Conservation (phyloP, 2,797 vertebrate genomes). For the Taenioides sp. region DNA sequence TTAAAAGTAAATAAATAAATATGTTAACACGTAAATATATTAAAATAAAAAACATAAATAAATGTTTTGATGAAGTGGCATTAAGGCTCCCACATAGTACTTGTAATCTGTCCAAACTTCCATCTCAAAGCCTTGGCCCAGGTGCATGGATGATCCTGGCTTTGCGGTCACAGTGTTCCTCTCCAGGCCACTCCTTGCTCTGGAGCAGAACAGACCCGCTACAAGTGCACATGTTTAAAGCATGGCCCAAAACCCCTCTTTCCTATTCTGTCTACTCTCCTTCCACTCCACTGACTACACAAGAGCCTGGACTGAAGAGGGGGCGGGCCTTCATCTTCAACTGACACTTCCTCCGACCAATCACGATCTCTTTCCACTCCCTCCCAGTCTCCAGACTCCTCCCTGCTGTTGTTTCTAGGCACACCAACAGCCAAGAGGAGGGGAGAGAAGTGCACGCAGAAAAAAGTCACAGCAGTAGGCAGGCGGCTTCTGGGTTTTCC, state of each 20-base stretch:
- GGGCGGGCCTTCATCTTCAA: slow-evolving; percentile 55
- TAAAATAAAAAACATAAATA: too few species aligned
- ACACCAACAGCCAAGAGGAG: slow-evolving; percentile 55
- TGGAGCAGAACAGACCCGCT: slow-evolving; percentile 59
- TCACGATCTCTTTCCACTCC: slow-evolving; percentile 69
- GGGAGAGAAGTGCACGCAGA: slow-evolving; percentile 58
- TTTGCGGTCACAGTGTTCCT: slow-evolving; percentile 41
- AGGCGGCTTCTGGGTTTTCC: slow-evolving; percentile 82
- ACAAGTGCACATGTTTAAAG: slow-evolving; percentile 65
- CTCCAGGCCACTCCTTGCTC: slow-evolving; percentile 49
- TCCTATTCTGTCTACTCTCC: slow-evolving; percentile 48
- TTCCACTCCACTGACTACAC: slow-evolving; percentile 33
- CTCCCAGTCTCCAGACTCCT: slow-evolving; percentile 30
- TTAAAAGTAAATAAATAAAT: too few species aligned
- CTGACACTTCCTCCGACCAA: slow-evolving; percentile 66
- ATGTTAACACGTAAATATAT: too few species aligned
- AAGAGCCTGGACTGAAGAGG: slow-evolving; percentile 30
- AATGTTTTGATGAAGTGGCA: too few species aligned
- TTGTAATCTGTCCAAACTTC: background rate
- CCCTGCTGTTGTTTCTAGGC: slow-evolving; percentile 62
- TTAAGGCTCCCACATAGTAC: background rate
- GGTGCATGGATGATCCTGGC: slow-evolving; percentile 25
- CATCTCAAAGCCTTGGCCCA: slow-evolving; percentile 19
- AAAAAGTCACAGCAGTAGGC: slow-evolving; percentile 72
- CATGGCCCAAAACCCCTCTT: slow-evolving; percentile 46